phyloP scores from a whole-genome alignment of 2,113 vertebrate genomes.

The Holacanthus passer region DNA sequence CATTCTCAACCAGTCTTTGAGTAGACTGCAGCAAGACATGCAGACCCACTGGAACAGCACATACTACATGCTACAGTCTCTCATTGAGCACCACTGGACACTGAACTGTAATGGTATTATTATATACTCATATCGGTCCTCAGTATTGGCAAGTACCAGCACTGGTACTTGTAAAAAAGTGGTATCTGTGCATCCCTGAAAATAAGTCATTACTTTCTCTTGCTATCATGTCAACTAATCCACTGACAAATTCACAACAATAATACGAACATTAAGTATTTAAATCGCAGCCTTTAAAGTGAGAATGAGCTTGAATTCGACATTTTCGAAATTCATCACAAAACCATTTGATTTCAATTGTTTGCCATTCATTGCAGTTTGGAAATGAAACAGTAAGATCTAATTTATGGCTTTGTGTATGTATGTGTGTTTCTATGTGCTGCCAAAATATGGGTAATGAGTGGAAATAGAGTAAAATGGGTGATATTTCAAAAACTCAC shows the following conservation, averaged over 20 bases:
- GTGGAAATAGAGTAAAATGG: slow-evolving; percentile 51
- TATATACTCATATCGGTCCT: no score
- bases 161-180: no score
- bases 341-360: slow-evolving; percentile 9
- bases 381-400: slow-evolving; percentile 6
- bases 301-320: neutral
- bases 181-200: no score
- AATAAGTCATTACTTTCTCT: neutral
- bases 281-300: neutral
- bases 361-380: slow-evolving; percentile 4
- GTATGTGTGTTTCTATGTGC: slow-evolving; percentile 16
- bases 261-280: neutral
- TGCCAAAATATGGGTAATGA: slow-evolving; percentile 53
- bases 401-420: slow-evolving; percentile 17
- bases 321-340: neutral
- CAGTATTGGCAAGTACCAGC: no score
- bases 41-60: no score
- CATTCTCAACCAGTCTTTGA: no score
- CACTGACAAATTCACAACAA: neutral
- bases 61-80: no score
- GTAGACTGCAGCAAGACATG: no score
- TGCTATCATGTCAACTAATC: neutral
- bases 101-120: no score
- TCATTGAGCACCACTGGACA: no score
- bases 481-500: slow-evolving; percentile 62